A percentile compares a stretch with the other conserved stretches of the same genome.
These are phyloP conservation scores for Salminus brasiliensis DNA, from an alignment of 2,113 vertebrate genomes.

Conservation along the genomic window DNA sequence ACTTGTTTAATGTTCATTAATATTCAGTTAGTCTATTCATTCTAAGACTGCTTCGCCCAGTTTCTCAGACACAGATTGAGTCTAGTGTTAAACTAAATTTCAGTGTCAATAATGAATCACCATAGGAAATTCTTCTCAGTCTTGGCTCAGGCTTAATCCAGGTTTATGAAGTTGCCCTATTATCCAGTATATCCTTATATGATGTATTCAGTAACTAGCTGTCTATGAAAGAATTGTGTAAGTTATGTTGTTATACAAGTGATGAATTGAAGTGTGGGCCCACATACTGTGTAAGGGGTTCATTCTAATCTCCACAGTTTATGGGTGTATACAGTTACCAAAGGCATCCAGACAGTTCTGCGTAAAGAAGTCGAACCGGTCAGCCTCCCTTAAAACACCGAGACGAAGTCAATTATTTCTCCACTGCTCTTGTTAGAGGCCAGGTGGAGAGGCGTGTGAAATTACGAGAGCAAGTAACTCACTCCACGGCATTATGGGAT, in stretches of 20 bases:
- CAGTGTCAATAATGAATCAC: too few relatives aligned
- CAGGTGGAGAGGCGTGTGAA: slow-evolving; percentile 82
- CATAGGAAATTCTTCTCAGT: too few relatives aligned
- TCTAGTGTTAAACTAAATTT: too few relatives aligned
- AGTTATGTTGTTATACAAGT: background rate
- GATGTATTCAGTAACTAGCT: too few relatives aligned
- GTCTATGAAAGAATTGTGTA: too few relatives aligned
- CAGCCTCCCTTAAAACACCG: slow-evolving; percentile 72
- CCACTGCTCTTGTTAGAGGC: slow-evolving; percentile 80
- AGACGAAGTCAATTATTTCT: slow-evolving; percentile 76
- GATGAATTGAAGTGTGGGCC: background rate
- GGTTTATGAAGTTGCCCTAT: too few relatives aligned
- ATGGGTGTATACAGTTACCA: slow-evolving; percentile 34
- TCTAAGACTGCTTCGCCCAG: too few relatives aligned
- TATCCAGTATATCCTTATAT: too few relatives aligned
- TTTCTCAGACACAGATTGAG: too few relatives aligned
- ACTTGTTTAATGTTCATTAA: too few relatives aligned
- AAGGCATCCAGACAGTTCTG: slow-evolving; percentile 31
- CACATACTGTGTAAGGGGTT: background rate
- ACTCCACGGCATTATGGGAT: slow-evolving; percentile 90
- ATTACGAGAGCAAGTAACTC: slow-evolving; percentile 89
- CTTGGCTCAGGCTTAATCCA: too few relatives aligned
- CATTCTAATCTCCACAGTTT: background rate
- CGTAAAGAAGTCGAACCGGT: slow-evolving; percentile 78
- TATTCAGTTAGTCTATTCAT: too few relatives aligned